Conservation (phyloP, 2,797 vertebrate genomes). For the Limnodromus scolopaceus region DNA sequence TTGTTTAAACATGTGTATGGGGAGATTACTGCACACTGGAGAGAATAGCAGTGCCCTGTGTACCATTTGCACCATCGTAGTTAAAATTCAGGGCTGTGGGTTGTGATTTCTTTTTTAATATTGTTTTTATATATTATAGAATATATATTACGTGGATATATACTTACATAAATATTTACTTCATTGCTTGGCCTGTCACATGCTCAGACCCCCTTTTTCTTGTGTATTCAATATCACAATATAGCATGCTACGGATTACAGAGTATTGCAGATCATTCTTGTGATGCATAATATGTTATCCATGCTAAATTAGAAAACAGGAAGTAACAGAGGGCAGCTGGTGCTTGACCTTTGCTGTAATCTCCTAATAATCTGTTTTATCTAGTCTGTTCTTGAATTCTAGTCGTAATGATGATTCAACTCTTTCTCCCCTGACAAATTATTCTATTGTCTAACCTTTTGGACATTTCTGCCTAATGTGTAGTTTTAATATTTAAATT, state of each 20-base stretch:
- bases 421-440: slow-evolving; percentile 52
- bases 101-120: neutral
- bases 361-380: slow-evolving; percentile 40
- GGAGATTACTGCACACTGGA: neutral
- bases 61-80: neutral
- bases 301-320: neutral
- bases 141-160: neutral
- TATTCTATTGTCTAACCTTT: slow-evolving; percentile 57
- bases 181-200: neutral
- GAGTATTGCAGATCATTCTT: neutral
- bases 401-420: slow-evolving; percentile 28
- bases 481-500: slow-evolving; percentile 69
- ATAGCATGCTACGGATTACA: neutral
- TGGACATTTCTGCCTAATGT: slow-evolving; percentile 57
- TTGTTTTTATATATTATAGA: neutral
- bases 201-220: neutral
- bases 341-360: slow-evolving; percentile 27
- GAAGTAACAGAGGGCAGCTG: slow-evolving; percentile 19
- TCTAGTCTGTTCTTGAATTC: slow-evolving; percentile 18
- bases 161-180: neutral
- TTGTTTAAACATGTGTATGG: neutral
- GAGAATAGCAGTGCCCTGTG: neutral
- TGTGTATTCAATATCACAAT: neutral
- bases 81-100: neutral
- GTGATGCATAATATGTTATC: neutral